Base-by-base conservation (phyloP, 2,888 invertebrate species). In the Gerris lacustris region DNA sequence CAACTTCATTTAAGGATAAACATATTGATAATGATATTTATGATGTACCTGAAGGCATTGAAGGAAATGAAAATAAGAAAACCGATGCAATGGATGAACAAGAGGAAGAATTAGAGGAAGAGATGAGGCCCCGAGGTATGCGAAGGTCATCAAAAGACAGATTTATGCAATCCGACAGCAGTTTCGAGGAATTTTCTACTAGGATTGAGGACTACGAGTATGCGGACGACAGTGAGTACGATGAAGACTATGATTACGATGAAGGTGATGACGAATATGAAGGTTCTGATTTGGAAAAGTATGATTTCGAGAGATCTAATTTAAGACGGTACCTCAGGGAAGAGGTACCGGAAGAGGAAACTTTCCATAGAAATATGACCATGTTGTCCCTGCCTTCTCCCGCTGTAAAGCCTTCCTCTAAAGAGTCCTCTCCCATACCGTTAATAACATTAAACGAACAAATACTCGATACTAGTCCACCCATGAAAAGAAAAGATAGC, bases 361-460 rank as follows among this genome's bases (percentile, higher is more conserved):
- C 88, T 0, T 89, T 89, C 78, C 87, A 88, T 79, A 82, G 86
- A 74, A 83, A 83, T 73, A 86, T 86, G 66, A 70, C 67, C 15
- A 55, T 55, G 55, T 15, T 55, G 55, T 15, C 55, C 55, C 11
- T 55, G 15, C 55, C 55, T 55, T 4, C 15, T 55, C 15, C 55
- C 31, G 55, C 55, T 55, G 55, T 55, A 11, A 55, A 55, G 15
- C 55, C 55, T 55, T 55, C 15, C 11, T 55, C 55, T 9, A 55
- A 55, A 55, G 55, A 55, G 15, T 55, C 55, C 15, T 55, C 55
- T 55, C 55, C 55, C 55, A 55, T 55, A 11, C 55, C 55, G 15
- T 11, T 55, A 11, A 55, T 55, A 55, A 55, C 55, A 11, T 15
- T 55, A 9, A 55, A 55, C 15, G 55, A 55, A 15, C 9, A 55